Base-by-base conservation (phyloP, 2,113 vertebrate genomes). In the Saccopteryx leptura region DNA sequence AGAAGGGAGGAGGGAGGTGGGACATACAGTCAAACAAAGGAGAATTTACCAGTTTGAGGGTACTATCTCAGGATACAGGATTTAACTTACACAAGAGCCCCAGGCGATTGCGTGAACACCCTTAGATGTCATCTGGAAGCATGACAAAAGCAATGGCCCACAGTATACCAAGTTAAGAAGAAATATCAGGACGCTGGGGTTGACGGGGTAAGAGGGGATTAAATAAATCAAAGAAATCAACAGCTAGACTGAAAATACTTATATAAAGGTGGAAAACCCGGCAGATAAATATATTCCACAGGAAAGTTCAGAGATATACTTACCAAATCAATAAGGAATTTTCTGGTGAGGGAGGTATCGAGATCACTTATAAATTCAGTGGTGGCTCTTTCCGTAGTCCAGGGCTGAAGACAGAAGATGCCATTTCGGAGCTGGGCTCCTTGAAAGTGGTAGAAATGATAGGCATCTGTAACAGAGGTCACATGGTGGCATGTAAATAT, bases 311-410 rank as follows among this genome's bases (percentile, higher is more conserved):
- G 33, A 58, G 21, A 52, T 68, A 56, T 1, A 23, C 14, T 92
- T 74, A 46, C 2, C 23, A 86, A 88, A 61, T 91, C 66, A 76
- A 50, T 85, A 81, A 92, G n/a, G 33, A 90, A 63, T 89, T n/a
- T 63, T 74, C 65, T 89, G 31, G 56, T 50, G 9, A 71, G 21
- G 72, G 12, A 94, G 46, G 31, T 26, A 74, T 75, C 18, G 15
- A 23, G 26, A 61, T 75, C 75, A 79, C 68, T 68, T 46, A 23
- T 69, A 69, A 81, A 52, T 61, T 81, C 66, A 71, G 28, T 21
- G 3, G 26, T 63, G 58, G 28, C 31, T 94, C 9, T 84, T 18
- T 7, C 60, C 28, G 0, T 75, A 75, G 19, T 71, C 33, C 28
- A 39, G 54, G 17, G 2, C 26, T 56, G 26, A 56, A 69, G 31